These are phyloP conservation scores for Ochropacha duplaris DNA, from an alignment of 2,888 invertebrate genomes.

Conservation along the genomic window DNA sequence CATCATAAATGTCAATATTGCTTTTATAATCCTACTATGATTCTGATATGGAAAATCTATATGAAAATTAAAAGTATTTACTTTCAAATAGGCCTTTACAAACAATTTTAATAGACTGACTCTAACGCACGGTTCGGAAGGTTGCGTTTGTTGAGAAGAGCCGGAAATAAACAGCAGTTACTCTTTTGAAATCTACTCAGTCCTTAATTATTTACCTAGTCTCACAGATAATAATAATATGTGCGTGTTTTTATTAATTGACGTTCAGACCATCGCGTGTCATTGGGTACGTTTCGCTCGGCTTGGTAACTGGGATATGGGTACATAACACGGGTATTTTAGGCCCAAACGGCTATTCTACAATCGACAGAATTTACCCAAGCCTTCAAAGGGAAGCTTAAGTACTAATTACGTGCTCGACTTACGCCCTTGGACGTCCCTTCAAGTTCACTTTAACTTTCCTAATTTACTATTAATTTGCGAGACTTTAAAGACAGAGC, in stretches of 20 bases:
- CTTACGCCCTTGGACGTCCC: conserved; percentile 6
- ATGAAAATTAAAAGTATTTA: no score
- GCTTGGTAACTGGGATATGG: conserved; percentile 33
- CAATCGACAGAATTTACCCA: conserved; percentile 26
- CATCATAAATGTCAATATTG: neutral
- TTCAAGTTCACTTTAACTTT: neutral
- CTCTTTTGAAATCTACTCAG: no score
- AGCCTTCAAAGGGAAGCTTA: conserved; percentile 27
- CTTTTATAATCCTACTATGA: neutral
- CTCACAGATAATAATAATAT: no score
- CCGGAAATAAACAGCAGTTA: no score
- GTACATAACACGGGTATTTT: conserved; percentile 33
- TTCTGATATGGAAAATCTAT: neutral
- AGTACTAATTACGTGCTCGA: conserved; percentile 25
- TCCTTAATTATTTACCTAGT: no score
- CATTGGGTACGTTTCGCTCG: conserved; percentile 29
- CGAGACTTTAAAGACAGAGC: conserved; percentile 21
- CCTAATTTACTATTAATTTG: neutral
- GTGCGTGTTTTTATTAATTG: conserved; percentile 10
- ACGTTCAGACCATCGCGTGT: neutral
- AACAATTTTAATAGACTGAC: no score
- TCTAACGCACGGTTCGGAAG: no score
- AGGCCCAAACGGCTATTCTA: conserved; percentile 15
- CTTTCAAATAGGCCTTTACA: no score
- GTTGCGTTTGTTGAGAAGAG: no score